phyloP scores from a whole-genome alignment of 35 echinoderm and acorn worm genomes.

The Apostichopus californicus region DNA sequence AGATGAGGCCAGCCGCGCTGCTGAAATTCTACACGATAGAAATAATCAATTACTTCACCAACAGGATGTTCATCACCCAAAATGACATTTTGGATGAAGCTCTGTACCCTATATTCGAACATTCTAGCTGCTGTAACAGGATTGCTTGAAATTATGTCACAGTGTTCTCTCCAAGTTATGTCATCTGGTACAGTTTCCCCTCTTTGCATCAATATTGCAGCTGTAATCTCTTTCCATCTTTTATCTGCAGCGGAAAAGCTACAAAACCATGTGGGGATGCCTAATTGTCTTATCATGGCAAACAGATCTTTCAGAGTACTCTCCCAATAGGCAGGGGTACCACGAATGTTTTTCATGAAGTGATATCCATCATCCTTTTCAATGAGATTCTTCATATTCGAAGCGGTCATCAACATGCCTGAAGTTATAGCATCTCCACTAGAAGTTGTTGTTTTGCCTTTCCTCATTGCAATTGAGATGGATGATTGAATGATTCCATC shows the following conservation, averaged over 20 bases:
- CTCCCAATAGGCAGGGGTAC: slow-evolving; percentile 83
- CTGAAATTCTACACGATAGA: slow-evolving; percentile 69
- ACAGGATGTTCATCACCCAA: slow-evolving; percentile 60
- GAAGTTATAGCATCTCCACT: slow-evolving; percentile 7
- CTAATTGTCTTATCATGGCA: slow-evolving; percentile 45
- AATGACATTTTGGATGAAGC: slow-evolving; percentile 66
- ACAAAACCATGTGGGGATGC: slow-evolving; percentile 27
- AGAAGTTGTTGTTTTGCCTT: slow-evolving; percentile 46
- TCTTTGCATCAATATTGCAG: neutral
- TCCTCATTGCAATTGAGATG: slow-evolving; percentile 29
- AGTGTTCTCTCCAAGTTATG: slow-evolving; percentile 64
- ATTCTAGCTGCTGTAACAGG: slow-evolving; percentile 70
- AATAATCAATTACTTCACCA: slow-evolving; percentile 62
- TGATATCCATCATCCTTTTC: slow-evolving; percentile 70
- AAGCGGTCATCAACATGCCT: slow-evolving; percentile 19
- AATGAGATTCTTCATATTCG: slow-evolving; percentile 48
- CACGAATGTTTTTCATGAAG: slow-evolving; percentile 76
- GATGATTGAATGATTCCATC: slow-evolving; percentile 40
- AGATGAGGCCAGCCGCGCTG: slow-evolving; percentile 53
- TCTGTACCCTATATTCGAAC: slow-evolving; percentile 55
- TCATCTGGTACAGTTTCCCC: slow-evolving; percentile 8
- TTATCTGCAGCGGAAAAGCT: slow-evolving; percentile 37
- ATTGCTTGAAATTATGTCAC: slow-evolving; percentile 56
- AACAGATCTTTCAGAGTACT: slow-evolving; percentile 57
- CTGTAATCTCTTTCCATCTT: neutral